Evolutionary conservation across 2,888 invertebrate species (phyloP).

Genomic region (Parochlus steinenii): DNA sequence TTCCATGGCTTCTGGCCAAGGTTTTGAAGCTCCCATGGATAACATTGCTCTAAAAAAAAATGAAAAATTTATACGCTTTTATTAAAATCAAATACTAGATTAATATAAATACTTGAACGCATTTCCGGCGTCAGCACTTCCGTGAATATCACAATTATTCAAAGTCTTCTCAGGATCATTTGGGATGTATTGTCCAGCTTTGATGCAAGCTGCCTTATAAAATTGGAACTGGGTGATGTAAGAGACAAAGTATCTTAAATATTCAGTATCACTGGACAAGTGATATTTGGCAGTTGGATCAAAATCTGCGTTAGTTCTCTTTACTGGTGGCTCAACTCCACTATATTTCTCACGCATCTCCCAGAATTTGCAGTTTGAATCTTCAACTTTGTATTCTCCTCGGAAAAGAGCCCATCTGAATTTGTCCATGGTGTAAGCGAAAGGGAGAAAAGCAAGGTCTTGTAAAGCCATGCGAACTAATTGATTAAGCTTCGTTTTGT

Average conservation of each 20-base stretch:
- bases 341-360: slow-evolving; percentile 42
- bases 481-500: slow-evolving; percentile 46
- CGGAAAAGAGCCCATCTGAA: slow-evolving; percentile 55
- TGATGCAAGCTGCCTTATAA: slow-evolving; percentile 51
- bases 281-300: slow-evolving; percentile 65
- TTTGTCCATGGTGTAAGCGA: slow-evolving; percentile 49
- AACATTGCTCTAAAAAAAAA: slow-evolving; percentile 41
- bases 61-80: background rate
- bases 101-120: slow-evolving; percentile 46
- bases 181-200: slow-evolving; percentile 63
- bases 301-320: slow-evolving; percentile 48
- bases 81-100: background rate
- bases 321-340: slow-evolving; percentile 47
- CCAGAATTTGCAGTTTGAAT: slow-evolving; percentile 54
- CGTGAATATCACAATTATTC: slow-evolving; percentile 74
- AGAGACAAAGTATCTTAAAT: slow-evolving; percentile 51
- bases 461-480: slow-evolving; percentile 49
- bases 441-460: slow-evolving; percentile 53
- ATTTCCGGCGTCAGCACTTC: slow-evolving; percentile 61
- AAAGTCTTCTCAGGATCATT: slow-evolving; percentile 47
- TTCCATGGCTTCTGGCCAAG: slow-evolving; percentile 78
- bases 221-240: slow-evolving; percentile 68
- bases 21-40: slow-evolving; percentile 52
- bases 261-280: slow-evolving; percentile 38
- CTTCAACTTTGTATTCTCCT: slow-evolving; percentile 37